These are phyloP conservation scores for Drosophila pallidifrons DNA, from an alignment of 1,140 invertebrate genomes.

Conservation along the genomic window DNA sequence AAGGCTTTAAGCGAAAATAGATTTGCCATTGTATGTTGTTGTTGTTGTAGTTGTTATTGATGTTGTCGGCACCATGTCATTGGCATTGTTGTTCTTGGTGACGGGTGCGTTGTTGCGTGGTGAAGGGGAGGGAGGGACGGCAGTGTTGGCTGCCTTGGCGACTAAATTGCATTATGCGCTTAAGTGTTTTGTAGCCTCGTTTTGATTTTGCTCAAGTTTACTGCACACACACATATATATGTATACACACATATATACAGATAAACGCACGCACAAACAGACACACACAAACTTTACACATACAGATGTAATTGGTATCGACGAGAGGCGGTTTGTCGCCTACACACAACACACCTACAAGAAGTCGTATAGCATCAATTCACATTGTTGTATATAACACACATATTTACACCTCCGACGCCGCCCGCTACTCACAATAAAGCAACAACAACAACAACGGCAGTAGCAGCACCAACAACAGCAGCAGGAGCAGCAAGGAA, in stretches of 20 bases:
- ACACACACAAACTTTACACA: constrained; percentile 14
- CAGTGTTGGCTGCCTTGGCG: constrained; percentile 40
- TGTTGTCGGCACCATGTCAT: constrained; percentile 47
- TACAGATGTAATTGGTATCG: constrained; percentile 53
- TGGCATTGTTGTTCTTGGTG: constrained; percentile 52
- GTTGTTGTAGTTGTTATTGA: constrained; percentile 25
- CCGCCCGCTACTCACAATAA: constrained; percentile 61
- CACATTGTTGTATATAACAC: constrained; percentile 55
- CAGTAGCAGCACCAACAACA: constrained; percentile 28
- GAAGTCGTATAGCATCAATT: constrained; percentile 42
- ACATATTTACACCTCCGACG: constrained; percentile 61
- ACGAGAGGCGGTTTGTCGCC: constrained; percentile 47
- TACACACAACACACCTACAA: constrained; percentile 28
- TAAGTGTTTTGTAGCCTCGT: constrained; percentile 75
- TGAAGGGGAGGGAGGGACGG: not conserved
- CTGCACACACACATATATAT: constrained; percentile 31
- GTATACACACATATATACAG: constrained; percentile 6
- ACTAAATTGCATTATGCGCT: constrained; percentile 81
- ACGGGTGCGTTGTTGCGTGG: constrained; percentile 14
- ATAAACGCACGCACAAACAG: constrained; percentile 9
- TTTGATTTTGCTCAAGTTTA: constrained; percentile 69
- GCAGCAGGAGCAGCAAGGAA: constrained; percentile 49
- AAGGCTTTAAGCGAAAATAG: constrained; percentile 39
- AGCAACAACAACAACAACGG: constrained; percentile 38
- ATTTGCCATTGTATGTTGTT: constrained; percentile 8